A percentile compares a stretch with the other conserved stretches of the same genome.
Evolutionary conservation across 1,140 invertebrate genomes (phyloP).

Genomic region (Zaprionus ghesquierei): DNA sequence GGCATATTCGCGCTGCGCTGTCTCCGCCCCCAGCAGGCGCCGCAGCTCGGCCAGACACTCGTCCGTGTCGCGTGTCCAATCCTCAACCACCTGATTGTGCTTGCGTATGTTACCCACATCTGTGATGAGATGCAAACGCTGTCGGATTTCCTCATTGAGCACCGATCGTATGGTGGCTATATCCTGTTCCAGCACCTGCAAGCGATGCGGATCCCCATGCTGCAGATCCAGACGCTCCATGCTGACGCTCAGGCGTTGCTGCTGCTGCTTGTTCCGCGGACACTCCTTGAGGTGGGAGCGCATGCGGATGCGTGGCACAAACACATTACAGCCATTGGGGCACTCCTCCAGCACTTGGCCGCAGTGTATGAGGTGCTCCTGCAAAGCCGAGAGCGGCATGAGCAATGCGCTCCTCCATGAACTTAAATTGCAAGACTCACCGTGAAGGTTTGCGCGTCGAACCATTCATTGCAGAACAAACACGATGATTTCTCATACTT

Average conservation of each 20-base stretch:
- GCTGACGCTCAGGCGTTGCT: slow-evolving; percentile 49
- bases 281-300: slow-evolving; percentile 85
- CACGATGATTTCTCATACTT: slow-evolving; percentile 84
- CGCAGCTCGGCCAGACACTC: slow-evolving; percentile 53
- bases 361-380: slow-evolving; percentile 87
- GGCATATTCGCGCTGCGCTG: slow-evolving; percentile 44
- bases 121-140: slow-evolving; percentile 76
- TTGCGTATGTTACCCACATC: slow-evolving; percentile 80
- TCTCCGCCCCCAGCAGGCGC: slow-evolving; percentile 62
- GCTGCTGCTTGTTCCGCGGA: slow-evolving; percentile 69
- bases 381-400: background rate
- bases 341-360: slow-evolving; percentile 88
- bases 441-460: slow-evolving; percentile 85
- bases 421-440: too few relatives aligned
- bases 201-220: slow-evolving; percentile 46
- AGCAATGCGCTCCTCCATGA: too few relatives aligned
- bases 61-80: slow-evolving; percentile 74
- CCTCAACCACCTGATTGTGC: slow-evolving; percentile 78
- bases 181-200: slow-evolving; percentile 73
- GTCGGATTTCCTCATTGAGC: slow-evolving; percentile 79
- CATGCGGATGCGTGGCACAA: slow-evolving; percentile 85
- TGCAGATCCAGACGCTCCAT: slow-evolving; percentile 62
- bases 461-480: slow-evolving; percentile 86
- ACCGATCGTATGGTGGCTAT: slow-evolving; percentile 70
- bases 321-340: slow-evolving; percentile 86